Conservation (phyloP, 1,140 invertebrate genomes). For the Drosophila ambigua region DNA sequence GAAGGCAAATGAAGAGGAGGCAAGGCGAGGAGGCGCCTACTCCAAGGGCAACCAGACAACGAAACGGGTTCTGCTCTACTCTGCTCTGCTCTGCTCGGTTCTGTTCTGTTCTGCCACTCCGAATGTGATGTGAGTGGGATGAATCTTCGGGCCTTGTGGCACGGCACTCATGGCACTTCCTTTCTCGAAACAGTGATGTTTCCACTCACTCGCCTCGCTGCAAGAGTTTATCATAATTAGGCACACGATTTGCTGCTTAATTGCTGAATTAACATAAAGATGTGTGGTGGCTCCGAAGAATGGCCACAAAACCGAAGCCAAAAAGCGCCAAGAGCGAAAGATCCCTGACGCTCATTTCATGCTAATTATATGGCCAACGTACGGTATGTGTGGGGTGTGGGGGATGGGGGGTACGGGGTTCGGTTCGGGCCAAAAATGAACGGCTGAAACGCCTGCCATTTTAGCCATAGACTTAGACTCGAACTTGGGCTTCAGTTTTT, state of each 20-base stretch:
- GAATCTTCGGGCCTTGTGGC: slow-evolving; percentile 15
- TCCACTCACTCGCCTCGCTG: slow-evolving; percentile 28
- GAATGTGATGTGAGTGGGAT: too few species aligned
- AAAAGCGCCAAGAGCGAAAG: slow-evolving; percentile 69
- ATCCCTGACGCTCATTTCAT: slow-evolving; percentile 79
- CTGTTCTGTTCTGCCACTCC: slow-evolving; percentile 13
- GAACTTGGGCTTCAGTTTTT: slow-evolving; percentile 28
- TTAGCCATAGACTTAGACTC: slow-evolving; percentile 51
- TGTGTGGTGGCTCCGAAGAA: not conserved
- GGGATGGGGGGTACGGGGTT: slow-evolving; percentile 4
- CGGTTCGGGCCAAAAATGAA: slow-evolving; percentile 44
- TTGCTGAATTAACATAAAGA: slow-evolving; percentile 77
- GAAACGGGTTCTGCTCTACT: slow-evolving; percentile 35
- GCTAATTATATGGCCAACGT: slow-evolving; percentile 65
- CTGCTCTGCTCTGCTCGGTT: not conserved
- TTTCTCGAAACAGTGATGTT: slow-evolving; percentile 16
- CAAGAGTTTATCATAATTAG: slow-evolving; percentile 78
- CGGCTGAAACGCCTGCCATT: slow-evolving; percentile 74
- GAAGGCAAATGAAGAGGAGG: slow-evolving; percentile 12
- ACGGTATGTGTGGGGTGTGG: too few species aligned
- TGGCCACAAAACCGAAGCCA: slow-evolving; percentile 14
- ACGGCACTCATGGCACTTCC: slow-evolving; percentile 44
- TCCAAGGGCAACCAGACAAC: slow-evolving; percentile 44
- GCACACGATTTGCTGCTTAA: slow-evolving; percentile 76
- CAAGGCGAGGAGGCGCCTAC: slow-evolving; percentile 53